Evolutionary conservation across 2,888 invertebrate genomes (phyloP).

Genomic region (Callosobruchus maculatus): DNA sequence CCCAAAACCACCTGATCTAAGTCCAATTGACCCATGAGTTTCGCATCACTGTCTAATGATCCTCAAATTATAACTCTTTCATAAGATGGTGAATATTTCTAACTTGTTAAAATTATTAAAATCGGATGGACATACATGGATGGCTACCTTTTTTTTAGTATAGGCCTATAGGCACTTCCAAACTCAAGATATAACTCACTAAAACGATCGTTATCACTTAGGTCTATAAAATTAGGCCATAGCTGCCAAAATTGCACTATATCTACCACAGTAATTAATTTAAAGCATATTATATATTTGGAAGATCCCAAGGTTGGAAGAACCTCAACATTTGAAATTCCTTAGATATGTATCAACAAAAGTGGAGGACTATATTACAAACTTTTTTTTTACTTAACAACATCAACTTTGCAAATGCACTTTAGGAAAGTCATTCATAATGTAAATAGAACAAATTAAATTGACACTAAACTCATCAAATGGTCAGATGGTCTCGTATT

Average conservation of each 20-base stretch:
- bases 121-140: no score
- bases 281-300: background rate
- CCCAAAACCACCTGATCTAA: no score
- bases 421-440: background rate
- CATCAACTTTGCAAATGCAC: background rate
- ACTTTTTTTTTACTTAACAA: background rate
- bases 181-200: background rate
- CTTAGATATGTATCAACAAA: background rate
- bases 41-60: no score
- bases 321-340: background rate
- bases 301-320: background rate
- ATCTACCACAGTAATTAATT: background rate
- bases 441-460: background rate
- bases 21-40: no score
- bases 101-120: no score
- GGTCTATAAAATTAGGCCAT: background rate
- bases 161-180: background rate
- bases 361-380: background rate
- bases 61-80: no score
- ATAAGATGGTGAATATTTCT: no score
- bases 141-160: no score
- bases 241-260: background rate
- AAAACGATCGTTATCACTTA: background rate
- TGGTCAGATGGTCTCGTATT: background rate
- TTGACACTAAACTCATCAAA: background rate